Percentiles rank a stretch among this genome's conserved stretches.
Conservation (phyloP, 2,888 invertebrate species). For the Aelia acuminata region DNA sequence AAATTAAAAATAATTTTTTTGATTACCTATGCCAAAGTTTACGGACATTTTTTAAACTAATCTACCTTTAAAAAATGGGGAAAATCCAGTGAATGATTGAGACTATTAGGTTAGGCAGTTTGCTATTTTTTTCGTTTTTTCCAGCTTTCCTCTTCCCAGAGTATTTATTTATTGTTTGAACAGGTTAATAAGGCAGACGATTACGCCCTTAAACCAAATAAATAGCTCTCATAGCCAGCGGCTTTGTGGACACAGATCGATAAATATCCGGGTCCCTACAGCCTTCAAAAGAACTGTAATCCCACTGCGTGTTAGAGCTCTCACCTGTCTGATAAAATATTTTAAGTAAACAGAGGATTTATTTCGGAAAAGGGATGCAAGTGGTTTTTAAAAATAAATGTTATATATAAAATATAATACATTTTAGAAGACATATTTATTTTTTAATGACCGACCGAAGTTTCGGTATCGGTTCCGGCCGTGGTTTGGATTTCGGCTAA, state of each 20-base stretch:
- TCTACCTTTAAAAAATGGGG: background rate
- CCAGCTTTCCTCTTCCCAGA: background rate
- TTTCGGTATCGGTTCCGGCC: too few species aligned
- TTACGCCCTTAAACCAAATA: background rate
- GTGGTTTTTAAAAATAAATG: too few species aligned
- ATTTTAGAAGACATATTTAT: too few species aligned
- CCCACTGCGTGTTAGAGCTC: background rate
- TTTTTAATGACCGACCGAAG: too few species aligned
- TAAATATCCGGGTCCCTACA: background rate
- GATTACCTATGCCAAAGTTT: too few species aligned
- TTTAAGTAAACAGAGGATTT: too few species aligned
- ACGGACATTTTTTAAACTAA: too few species aligned
- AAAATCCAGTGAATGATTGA: background rate
- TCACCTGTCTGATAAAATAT: too few species aligned
- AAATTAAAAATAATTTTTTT: too few species aligned
- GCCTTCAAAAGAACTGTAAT: background rate
- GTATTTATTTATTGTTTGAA: background rate
- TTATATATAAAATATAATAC: too few species aligned
- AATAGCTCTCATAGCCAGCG: background rate
- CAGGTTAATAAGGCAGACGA: background rate
- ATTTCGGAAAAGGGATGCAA: too few species aligned
- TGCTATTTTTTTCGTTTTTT: background rate
- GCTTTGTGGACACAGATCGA: conserved; percentile 10
- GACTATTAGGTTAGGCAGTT: background rate
- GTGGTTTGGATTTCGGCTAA: too few species aligned